Base-by-base conservation (phyloP, 1,140 invertebrate genomes). In the Battus philenor region DNA sequence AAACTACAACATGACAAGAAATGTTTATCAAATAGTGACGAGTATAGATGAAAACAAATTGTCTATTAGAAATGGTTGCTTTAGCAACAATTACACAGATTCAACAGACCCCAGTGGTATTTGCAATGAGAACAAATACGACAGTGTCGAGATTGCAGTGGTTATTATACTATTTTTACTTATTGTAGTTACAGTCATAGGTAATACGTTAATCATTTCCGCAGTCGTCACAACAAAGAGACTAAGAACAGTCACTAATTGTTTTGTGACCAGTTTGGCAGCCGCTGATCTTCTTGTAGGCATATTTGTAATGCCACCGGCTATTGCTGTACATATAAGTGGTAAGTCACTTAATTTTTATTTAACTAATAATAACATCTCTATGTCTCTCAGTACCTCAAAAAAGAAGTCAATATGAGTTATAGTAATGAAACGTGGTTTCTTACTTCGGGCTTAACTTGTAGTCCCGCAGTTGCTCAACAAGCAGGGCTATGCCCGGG, bases 301-400 rank as follows among this genome's bases (percentile, higher is more conserved):
- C 0, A 90, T 96, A 27, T 93, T 97, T 57, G 97, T 98, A 0
- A 98, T 98, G 96, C 97, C 97, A 6, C 94, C 96, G 31, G 94
- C 95, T 44, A 94, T 98, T 15, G 89, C 89, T 31, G 87, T 90
- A n/a, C 86, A 89, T 79, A 82, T 91, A 17, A 90, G 86, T 77
- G 90, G 90, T 91, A 67, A 89, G 89, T 83, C 43, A 44, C 11
- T 15, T n/a, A n/a, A n/a, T n/a, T n/a, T n/a, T n/a, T n/a, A n/a
- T n/a, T n/a, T n/a, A n/a, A n/a, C n/a, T n/a, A n/a, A n/a, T n/a
- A n/a, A n/a, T n/a, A n/a, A n/a, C n/a, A n/a, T n/a, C n/a, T n/a
- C n/a, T n/a, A n/a, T n/a, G n/a, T n/a, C n/a, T n/a, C n/a, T n/a
- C n/a, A n/a, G n/a, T n/a, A n/a, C n/a, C n/a, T n/a, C n/a, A n/a